Evolutionary conservation across 2,888 invertebrate species (phyloP).

Genomic region (Xanthorhoe designata): DNA sequence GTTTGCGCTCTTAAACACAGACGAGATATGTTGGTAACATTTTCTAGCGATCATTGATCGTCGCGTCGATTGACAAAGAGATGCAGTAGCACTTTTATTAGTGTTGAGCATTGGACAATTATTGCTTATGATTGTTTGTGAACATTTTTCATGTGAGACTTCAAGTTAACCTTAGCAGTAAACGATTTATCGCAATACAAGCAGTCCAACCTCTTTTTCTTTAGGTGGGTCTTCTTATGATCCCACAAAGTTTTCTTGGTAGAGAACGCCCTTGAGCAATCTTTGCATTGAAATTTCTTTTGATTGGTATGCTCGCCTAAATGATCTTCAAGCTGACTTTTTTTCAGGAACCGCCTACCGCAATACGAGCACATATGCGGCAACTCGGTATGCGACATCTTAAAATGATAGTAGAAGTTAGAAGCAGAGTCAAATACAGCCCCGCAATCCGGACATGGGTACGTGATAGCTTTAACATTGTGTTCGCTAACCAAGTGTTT

Average conservation of each 20-base stretch:
- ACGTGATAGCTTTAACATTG: constrained; percentile 54
- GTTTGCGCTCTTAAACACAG: too few relatives aligned
- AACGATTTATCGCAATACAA: constrained; percentile 47
- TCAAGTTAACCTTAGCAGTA: constrained; percentile 48
- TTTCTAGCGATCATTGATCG: too few relatives aligned
- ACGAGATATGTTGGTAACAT: too few relatives aligned
- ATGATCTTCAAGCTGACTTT: constrained; percentile 32
- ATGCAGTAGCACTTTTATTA: too few relatives aligned
- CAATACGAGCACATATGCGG: constrained; percentile 33
- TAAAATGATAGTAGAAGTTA: constrained; percentile 33
- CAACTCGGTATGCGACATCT: constrained; percentile 29
- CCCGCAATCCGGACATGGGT: constrained; percentile 46
- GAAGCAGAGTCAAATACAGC: constrained; percentile 23
- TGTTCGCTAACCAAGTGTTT: constrained; percentile 64
- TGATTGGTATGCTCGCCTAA: constrained; percentile 36
- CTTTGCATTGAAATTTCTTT: constrained; percentile 33
- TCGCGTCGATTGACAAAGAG: too few relatives aligned
- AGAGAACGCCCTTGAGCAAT: constrained; percentile 36
- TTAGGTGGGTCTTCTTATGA: constrained; percentile 52
- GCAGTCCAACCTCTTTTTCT: constrained; percentile 46
- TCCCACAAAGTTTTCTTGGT: constrained; percentile 33
- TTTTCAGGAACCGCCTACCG: constrained; percentile 27
- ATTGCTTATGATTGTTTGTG: constrained; percentile 8
- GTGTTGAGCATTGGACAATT: too few relatives aligned
- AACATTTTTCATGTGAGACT: constrained; percentile 44